A percentile compares a stretch with the other conserved stretches of the same genome.
These are phyloP conservation scores for Achroia grisella DNA, from an alignment of 1,140 invertebrate species.

Conservation along the genomic window DNA sequence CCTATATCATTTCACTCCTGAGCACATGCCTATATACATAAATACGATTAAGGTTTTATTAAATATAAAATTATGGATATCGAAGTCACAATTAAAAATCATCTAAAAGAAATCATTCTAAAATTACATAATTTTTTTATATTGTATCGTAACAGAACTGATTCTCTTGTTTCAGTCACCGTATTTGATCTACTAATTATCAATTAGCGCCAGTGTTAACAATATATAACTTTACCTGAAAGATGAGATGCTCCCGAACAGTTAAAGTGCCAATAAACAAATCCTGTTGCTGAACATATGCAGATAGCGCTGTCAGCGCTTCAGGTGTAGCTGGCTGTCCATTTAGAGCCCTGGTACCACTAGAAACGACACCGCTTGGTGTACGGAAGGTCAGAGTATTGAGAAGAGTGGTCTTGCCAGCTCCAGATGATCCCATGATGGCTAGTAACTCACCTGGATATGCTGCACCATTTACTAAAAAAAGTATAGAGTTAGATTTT, in stretches of 20 bases:
- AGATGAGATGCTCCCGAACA: constrained; percentile 91
- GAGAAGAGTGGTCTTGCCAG: constrained; percentile 96
- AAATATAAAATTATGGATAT: too few species aligned
- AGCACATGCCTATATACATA: too few species aligned
- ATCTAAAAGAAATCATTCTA: too few species aligned
- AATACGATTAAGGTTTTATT: too few species aligned
- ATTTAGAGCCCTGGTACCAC: constrained; percentile 82
- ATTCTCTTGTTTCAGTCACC: too few species aligned
- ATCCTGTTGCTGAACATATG: constrained; percentile 97
- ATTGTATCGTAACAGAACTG: too few species aligned
- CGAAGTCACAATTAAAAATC: too few species aligned
- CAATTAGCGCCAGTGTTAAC: too few species aligned
- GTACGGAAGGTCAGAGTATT: constrained; percentile 92
- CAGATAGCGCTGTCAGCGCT: constrained; percentile 85
- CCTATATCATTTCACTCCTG: too few species aligned
- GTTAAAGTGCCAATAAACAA: constrained; percentile 96
- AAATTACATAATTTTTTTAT: too few species aligned
- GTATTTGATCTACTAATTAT: too few species aligned
- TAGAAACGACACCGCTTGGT: constrained; percentile 78
- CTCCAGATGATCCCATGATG: constrained; percentile 95
- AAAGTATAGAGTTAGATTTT: constrained; percentile 1
- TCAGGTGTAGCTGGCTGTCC: constrained; percentile 79
- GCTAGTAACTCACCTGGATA: constrained; percentile 92
- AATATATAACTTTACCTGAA: constrained; percentile 81
- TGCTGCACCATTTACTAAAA: constrained; percentile 88